Percentiles rank a stretch among this genome's conserved stretches.
Evolutionary conservation across 2,888 invertebrate species (phyloP).

Genomic region (Antheraea yamamai): DNA sequence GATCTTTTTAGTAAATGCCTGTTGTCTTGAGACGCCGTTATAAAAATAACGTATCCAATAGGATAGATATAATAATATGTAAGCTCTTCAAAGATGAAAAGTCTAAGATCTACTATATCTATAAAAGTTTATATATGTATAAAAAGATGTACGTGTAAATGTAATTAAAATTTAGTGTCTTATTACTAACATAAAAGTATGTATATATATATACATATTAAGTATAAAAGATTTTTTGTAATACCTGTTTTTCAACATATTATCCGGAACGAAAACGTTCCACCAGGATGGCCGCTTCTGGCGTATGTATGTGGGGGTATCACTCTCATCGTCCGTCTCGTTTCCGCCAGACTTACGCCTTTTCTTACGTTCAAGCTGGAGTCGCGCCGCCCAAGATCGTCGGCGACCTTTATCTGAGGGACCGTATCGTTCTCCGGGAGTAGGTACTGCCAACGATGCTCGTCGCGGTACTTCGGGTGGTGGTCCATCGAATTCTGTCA

Average conservation of each 20-base stretch:
- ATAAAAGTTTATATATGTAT: neutral
- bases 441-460: conserved; percentile 71
- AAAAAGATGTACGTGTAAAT: neutral
- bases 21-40: too few species aligned
- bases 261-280: conserved; percentile 93
- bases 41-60: neutral
- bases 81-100: neutral
- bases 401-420: conserved; percentile 80
- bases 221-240: neutral
- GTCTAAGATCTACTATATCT: too few species aligned
- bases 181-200: neutral
- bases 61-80: neutral
- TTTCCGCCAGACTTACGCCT: conserved; percentile 80
- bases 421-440: conserved; percentile 58
- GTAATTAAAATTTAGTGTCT: neutral
- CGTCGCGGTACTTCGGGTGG: conserved; percentile 71
- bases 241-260: conserved; percentile 86
- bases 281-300: conserved; percentile 93
- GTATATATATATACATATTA: neutral
- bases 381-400: conserved; percentile 83
- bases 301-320: conserved; percentile 74
- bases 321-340: conserved; percentile 71
- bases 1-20: too few species aligned
- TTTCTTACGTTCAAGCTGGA: conserved; percentile 79
- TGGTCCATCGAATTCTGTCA: conserved; percentile 71